phyloP scores from a whole-genome alignment of 2,113 vertebrate species.

The Tylochromis polylepis region DNA sequence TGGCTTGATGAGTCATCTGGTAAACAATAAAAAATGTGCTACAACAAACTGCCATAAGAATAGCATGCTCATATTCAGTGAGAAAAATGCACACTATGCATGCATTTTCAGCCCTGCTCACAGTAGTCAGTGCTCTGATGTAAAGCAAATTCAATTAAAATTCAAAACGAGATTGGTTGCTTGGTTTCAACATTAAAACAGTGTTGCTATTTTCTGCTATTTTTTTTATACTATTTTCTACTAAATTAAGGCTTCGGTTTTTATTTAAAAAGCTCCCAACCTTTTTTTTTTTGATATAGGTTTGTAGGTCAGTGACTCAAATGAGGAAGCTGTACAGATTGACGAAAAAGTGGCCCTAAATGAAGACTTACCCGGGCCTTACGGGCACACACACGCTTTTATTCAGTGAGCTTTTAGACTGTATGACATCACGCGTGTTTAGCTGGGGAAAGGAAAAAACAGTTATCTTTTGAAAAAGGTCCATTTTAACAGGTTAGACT shows the following conservation, averaged over 20 bases:
- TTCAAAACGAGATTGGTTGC: not conserved
- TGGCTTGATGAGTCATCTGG: conserved; percentile 19
- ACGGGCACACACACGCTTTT: not conserved
- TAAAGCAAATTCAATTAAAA: not conserved
- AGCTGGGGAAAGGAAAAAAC: too few relatives aligned
- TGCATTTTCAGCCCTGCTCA: not conserved
- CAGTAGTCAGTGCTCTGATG: not conserved
- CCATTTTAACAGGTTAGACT: not conserved
- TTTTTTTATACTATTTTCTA: not conserved
- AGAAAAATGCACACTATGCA: not conserved
- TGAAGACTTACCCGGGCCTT: not conserved
- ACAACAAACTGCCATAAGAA: not conserved
- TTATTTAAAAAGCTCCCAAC: not conserved
- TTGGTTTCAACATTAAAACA: not conserved
- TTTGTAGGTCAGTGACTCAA: not conserved
- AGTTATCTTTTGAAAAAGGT: too few relatives aligned
- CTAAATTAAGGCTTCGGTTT: not conserved
- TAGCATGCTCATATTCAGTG: not conserved
- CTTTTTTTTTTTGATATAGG: not conserved
- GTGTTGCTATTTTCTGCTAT: not conserved
- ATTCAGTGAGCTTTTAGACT: not conserved
- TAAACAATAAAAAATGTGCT: not conserved
- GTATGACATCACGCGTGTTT: not conserved
- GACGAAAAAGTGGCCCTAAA: not conserved
- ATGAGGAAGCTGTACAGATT: not conserved